These are phyloP conservation scores for Clivina fossor DNA, from an alignment of 2,888 invertebrate genomes.

Conservation along the genomic window DNA sequence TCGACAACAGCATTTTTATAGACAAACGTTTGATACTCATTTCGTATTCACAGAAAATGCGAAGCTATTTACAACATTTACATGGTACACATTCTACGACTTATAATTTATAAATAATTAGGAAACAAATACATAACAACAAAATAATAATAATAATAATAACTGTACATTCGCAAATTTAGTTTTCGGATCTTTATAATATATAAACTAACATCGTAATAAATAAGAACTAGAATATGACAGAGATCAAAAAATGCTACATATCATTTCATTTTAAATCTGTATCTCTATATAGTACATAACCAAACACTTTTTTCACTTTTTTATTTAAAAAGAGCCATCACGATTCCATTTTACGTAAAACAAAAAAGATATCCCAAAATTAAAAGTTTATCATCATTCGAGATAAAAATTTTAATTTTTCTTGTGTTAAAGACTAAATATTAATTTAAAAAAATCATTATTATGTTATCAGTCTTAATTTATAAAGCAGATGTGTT, in stretches of 20 bases:
- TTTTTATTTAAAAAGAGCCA: conserved; percentile 8
- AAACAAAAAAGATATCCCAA: no score
- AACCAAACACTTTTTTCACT: conserved; percentile 21
- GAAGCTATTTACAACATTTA: conserved; percentile 52
- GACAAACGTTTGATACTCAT: conserved; percentile 47
- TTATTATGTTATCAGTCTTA: conserved; percentile 28
- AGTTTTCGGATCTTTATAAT: conserved; percentile 17
- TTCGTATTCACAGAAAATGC: conserved; percentile 47
- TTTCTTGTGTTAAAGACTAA: background rate
- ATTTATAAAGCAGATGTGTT: conserved; percentile 14
- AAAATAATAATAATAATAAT: conserved; percentile 26
- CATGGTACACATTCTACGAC: conserved; percentile 37
- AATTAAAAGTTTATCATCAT: conserved; percentile 15
- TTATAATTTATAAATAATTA: conserved; percentile 33
- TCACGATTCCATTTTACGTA: no score
- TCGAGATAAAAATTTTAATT: background rate
- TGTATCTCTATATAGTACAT: no score
- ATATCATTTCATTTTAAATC: conserved; percentile 21
- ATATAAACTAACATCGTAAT: conserved; percentile 14
- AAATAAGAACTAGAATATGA: conserved; percentile 29
- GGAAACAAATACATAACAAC: conserved; percentile 35
- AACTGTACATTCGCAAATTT: conserved; percentile 28
- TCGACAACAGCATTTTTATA: conserved; percentile 49
- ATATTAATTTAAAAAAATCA: conserved; percentile 16
- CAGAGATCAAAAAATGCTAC: conserved; percentile 29